Evolutionary conservation across 2,797 vertebrate species (phyloP).

Genomic region (Melanotaenia pygmaea): DNA sequence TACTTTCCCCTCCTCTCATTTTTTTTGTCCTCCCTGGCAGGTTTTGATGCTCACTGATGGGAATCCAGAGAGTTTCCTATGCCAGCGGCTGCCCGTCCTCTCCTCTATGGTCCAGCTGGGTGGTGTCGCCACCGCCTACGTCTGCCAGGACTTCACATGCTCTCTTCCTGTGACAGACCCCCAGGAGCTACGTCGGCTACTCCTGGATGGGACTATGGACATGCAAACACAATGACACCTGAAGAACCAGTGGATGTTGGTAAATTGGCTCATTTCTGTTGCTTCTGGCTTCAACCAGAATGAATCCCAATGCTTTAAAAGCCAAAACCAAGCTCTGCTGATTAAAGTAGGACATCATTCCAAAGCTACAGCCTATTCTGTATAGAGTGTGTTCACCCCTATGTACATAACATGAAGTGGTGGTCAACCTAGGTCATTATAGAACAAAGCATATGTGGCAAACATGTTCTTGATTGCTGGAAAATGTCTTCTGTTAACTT

Average conservation of each 20-base stretch:
- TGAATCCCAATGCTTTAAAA: background rate
- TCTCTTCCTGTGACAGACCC: constrained; percentile 89
- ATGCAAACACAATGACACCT: constrained; percentile 10
- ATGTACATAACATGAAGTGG: background rate
- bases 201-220: constrained; percentile 69
- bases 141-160: constrained; percentile 90
- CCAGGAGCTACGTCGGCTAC: constrained; percentile 85
- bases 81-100: constrained; percentile 86
- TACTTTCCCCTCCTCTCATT: too few species aligned
- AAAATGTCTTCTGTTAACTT: too few species aligned
- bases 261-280: background rate
- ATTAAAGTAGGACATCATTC: background rate
- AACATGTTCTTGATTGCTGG: too few species aligned
- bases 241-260: background rate
- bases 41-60: constrained; percentile 89
- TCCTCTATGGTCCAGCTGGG: constrained; percentile 82
- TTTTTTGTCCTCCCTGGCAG: constrained; percentile 64
- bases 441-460: too few species aligned
- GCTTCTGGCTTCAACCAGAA: background rate
- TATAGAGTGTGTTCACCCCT: too few species aligned
- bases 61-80: constrained; percentile 81
- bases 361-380: constrained; percentile 12
- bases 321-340: background rate
- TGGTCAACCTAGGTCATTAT: too few species aligned
- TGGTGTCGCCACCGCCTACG: constrained; percentile 85